Conservation (phyloP, 64 coral and sea anemone species). For the Platygyra sinensis region DNA sequence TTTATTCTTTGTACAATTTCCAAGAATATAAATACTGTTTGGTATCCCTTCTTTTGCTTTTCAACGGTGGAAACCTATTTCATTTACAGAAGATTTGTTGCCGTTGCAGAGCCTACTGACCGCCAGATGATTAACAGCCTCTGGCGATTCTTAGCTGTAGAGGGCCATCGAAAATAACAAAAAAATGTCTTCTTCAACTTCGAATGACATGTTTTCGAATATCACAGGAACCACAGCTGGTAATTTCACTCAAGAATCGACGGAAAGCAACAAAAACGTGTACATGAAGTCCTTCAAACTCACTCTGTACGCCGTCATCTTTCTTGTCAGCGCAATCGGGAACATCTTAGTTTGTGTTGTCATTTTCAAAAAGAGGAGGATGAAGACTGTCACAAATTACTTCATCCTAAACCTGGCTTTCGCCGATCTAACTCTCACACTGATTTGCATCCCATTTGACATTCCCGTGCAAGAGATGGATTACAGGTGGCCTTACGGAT, state of each 20-base stretch:
- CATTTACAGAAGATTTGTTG: neutral
- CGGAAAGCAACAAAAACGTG: neutral
- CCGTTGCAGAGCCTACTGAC: neutral
- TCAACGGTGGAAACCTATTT: neutral
- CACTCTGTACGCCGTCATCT: slow-evolving; percentile 57
- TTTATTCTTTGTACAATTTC: neutral
- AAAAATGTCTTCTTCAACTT: neutral
- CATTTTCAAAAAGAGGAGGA: slow-evolving; percentile 33
- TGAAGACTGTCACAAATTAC: slow-evolving; percentile 73
- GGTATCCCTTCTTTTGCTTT: neutral
- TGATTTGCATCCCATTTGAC: slow-evolving; percentile 75
- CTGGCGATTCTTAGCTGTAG: neutral
- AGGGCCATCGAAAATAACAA: neutral
- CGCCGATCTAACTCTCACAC: slow-evolving; percentile 56
- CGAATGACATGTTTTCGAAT: neutral
- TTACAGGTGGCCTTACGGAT: slow-evolving; percentile 65
- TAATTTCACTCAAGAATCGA: slow-evolving; percentile 1
- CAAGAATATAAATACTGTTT: neutral
- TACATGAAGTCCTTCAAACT: slow-evolving; percentile 48
- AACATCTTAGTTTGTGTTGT: slow-evolving; percentile 60
- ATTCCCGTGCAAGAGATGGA: slow-evolving; percentile 75
- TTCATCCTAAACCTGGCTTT: slow-evolving; percentile 71
- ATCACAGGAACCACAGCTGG: neutral
- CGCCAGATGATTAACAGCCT: neutral
- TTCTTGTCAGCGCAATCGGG: slow-evolving; percentile 45